Evolutionary conservation across 2,797 vertebrate species (phyloP).

Genomic region (Sebastes iracundus): DNA sequence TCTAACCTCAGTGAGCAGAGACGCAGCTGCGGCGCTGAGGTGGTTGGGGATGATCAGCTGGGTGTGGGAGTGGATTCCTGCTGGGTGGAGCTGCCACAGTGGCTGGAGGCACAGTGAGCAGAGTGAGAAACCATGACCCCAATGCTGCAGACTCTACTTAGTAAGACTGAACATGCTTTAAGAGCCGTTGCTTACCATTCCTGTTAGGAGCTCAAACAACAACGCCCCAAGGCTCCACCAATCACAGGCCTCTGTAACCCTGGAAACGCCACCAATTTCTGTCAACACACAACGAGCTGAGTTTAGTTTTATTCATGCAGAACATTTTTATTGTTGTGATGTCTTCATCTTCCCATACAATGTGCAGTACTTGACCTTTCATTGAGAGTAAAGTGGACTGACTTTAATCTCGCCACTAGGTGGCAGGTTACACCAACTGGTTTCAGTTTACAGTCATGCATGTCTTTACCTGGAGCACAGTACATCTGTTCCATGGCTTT

Average conservation of each 20-base stretch:
- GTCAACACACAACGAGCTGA: conserved; percentile 28
- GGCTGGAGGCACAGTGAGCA: conserved; percentile 79
- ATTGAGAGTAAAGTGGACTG: background rate
- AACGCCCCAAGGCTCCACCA: conserved; percentile 98
- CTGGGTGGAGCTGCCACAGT: conserved; percentile 91
- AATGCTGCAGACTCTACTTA: background rate
- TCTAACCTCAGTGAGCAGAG: conserved; percentile 92
- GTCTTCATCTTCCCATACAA: background rate
- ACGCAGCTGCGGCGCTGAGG: conserved; percentile 89
- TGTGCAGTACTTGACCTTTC: background rate
- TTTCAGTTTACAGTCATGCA: background rate
- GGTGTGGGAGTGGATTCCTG: conserved; percentile 93
- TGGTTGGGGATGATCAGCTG: conserved; percentile 90
- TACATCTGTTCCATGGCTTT: conserved; percentile 91
- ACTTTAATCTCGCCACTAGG: conserved; percentile 58
- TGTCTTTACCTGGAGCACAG: conserved; percentile 91
- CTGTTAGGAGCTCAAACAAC: conserved; percentile 94
- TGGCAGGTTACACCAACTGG: conserved; percentile 44
- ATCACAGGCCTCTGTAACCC: conserved; percentile 93
- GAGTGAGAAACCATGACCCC: background rate
- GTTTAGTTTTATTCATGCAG: background rate
- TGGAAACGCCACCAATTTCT: conserved; percentile 93
- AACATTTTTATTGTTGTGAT: background rate
- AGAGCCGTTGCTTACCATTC: conserved; percentile 84
- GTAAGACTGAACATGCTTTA: background rate